Base-by-base conservation (phyloP, 2,888 invertebrate genomes). In the Scrobipalpa atriplicella region DNA sequence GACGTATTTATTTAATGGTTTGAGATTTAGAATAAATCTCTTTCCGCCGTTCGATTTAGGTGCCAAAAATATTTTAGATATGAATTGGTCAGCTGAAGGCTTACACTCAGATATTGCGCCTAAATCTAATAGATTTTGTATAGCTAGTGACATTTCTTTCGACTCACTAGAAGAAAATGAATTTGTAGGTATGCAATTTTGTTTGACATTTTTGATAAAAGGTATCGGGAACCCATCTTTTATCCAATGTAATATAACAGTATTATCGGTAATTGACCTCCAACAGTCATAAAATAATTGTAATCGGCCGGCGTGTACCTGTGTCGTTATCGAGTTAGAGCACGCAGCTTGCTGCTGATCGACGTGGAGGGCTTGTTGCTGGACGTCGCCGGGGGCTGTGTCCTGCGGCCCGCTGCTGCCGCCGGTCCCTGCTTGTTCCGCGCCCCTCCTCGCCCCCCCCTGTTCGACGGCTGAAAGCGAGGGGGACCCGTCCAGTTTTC, bases 381-480 rank as follows among this genome's bases (percentile, higher is more conserved):
- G 56, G 16, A 8, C 5, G 56, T 21, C 56, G 29, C 19, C 56
- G 56, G 3, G 9, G 56, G 9, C 29, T 1, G 21, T 2, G 11
- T 5, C 56, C 10, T 56, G 56, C 29, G 56, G 21, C 21, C 3
- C 29, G 56, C 21, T 56, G 56, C 8, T 29, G 1, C 56, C n/a
- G n/a, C n/a, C n/a, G n/a, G n/a, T n/a, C n/a, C n/a, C n/a, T n/a
- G n/a, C n/a, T n/a, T n/a, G n/a, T n/a, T 21, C 21, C 56, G 18
- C 10, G 8, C 21, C 56, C 21, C 56, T 21, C 56, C 56, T 41
- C 41, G 41, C 41, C 41, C 41, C 41, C 41, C 41, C 41, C 56
- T 56, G 56, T 56, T 56, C 56, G 56, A 5, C 56, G 56, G 10
- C 56, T 56, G 56, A 21, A 7, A 56, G 60, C 60, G 60, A 60